A percentile compares a stretch with the other conserved stretches of the same genome.
These are phyloP conservation scores for Phyllopteryx taeniolatus DNA, from an alignment of 2,113 vertebrate species.

Conservation along the genomic window DNA sequence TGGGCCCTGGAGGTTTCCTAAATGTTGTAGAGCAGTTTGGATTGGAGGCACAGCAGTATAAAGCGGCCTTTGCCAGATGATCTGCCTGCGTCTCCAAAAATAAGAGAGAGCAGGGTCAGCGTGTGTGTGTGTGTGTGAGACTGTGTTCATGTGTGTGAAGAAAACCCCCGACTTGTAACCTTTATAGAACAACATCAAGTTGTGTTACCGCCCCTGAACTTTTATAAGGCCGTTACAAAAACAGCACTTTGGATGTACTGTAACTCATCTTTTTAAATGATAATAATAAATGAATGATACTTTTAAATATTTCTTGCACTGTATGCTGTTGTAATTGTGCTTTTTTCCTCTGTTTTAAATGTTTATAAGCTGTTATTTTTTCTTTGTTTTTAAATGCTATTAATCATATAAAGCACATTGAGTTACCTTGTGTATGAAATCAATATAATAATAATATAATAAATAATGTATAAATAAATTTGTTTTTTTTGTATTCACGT, in stretches of 20 bases:
- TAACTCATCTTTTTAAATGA: constrained; percentile 10
- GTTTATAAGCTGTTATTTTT: no score
- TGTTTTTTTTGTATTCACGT: constrained; percentile 10
- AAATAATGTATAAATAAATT: no score
- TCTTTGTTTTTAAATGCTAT: no score
- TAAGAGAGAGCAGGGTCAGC: constrained; percentile 66
- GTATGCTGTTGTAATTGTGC: no score
- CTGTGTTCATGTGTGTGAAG: constrained; percentile 30
- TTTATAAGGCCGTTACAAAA: constrained; percentile 31
- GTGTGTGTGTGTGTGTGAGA: constrained; percentile 56
- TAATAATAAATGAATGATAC: no score
- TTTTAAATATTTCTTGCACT: no score
- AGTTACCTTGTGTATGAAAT: no score
- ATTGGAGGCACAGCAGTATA: constrained; percentile 73
- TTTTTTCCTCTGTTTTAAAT: no score
- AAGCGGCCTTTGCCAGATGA: constrained; percentile 75
- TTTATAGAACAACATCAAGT: constrained; percentile 23
- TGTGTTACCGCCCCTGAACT: constrained; percentile 34
- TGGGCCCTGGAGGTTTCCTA: constrained; percentile 78
- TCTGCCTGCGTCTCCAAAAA: constrained; percentile 67
- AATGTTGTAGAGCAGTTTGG: constrained; percentile 83
- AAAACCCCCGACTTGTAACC: constrained; percentile 30
- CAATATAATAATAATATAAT: no score
- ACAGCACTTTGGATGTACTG: constrained; percentile 36
- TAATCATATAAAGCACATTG: no score